phyloP scores from a whole-genome alignment of 2,888 invertebrate species.

The Malachius bipustulatus region DNA sequence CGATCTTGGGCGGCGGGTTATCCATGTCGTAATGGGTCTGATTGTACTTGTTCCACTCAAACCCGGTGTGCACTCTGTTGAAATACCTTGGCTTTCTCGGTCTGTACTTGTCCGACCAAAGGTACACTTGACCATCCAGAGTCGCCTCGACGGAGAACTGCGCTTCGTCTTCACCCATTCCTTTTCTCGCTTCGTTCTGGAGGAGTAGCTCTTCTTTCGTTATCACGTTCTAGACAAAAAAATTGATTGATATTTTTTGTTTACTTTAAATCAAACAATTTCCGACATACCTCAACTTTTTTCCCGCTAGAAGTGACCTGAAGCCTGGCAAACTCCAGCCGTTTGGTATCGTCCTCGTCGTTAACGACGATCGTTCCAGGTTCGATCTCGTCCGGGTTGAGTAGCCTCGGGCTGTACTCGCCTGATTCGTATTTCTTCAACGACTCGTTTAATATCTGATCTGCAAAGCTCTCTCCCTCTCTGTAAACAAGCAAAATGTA shows the following conservation, averaged over 20 bases:
- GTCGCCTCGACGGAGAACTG: conserved; percentile 84
- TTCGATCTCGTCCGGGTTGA: conserved; percentile 52
- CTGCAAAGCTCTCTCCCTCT: conserved; percentile 37
- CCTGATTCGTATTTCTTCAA: conserved; percentile 66
- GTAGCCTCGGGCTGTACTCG: conserved; percentile 69
- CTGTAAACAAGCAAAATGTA: too few relatives aligned
- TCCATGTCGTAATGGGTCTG: conserved; percentile 99
- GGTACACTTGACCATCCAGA: conserved; percentile 73
- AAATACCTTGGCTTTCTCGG: conserved; percentile 97
- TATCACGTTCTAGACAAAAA: conserved; percentile 27
- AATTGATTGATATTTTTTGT: conserved; percentile 2
- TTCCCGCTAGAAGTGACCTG: conserved; percentile 50
- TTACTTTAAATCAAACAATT: too few relatives aligned
- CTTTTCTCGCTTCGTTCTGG: conserved; percentile 70
- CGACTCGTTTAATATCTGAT: conserved; percentile 42
- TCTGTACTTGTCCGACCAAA: conserved; percentile 97
- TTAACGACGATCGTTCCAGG: conserved; percentile 64
- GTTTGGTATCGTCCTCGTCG: conserved; percentile 62
- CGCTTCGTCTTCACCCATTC: conserved; percentile 77
- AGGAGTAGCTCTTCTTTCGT: conserved; percentile 50
- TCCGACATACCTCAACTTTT: conserved; percentile 43
- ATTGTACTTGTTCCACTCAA: conserved; percentile 99
- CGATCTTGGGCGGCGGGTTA: conserved; percentile 99
- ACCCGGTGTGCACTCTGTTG: conserved; percentile 91
- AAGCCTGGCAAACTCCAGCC: conserved; percentile 60